Evolutionary conservation across 1,140 invertebrate species (phyloP).

Genomic region (Venturia canescens): DNA sequence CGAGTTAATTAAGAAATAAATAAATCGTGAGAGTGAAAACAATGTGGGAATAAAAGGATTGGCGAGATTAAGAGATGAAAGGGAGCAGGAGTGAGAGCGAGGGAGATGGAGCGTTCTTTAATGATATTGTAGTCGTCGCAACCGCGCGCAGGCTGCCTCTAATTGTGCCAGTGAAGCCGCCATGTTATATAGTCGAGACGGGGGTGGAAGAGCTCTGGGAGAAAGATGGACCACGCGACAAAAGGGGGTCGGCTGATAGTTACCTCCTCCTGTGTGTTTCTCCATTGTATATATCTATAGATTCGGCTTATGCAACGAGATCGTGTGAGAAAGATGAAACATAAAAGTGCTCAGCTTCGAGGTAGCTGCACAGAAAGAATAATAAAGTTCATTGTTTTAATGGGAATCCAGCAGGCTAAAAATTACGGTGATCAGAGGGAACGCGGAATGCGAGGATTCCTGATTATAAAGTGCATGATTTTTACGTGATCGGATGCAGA

Average conservation of each 20-base stretch:
- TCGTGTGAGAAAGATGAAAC: not conserved
- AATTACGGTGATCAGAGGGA: too few species aligned
- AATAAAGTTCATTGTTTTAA: too few species aligned
- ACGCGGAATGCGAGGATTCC: too few species aligned
- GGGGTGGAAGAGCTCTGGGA: conserved; percentile 59
- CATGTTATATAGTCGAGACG: conserved; percentile 61
- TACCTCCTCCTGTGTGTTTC: not conserved
- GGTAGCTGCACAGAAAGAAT: too few species aligned
- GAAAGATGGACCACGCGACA: conserved; percentile 28
- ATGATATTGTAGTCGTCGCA: conserved; percentile 73
- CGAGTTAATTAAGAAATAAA: not conserved
- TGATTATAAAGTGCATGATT: too few species aligned
- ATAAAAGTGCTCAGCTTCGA: too few species aligned
- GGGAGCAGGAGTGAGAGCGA: not conserved
- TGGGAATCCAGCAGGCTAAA: too few species aligned
- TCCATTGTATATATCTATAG: not conserved
- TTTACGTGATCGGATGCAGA: too few species aligned
- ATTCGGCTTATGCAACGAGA: not conserved
- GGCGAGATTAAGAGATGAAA: not conserved
- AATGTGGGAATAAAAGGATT: not conserved
- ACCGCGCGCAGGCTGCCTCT: conserved; percentile 71
- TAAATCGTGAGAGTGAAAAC: not conserved
- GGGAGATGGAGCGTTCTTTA: conserved; percentile 49
- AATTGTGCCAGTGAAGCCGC: conserved; percentile 73
- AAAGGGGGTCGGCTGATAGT: conserved; percentile 4